These are phyloP conservation scores for Dromaius novaehollandiae DNA, from an alignment of 2,113 vertebrate genomes.

Conservation along the genomic window DNA sequence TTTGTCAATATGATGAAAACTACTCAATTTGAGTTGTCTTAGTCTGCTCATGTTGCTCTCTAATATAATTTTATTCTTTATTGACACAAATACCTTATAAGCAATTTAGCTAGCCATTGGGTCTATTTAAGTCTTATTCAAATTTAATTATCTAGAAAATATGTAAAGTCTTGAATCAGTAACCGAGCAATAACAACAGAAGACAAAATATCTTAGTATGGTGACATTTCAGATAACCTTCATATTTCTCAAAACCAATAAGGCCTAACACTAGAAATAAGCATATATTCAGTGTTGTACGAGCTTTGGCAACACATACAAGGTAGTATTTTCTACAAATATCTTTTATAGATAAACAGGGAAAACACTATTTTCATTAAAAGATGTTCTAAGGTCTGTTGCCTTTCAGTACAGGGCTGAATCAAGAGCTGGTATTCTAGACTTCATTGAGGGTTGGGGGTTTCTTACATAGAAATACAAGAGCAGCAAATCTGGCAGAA, in stretches of 20 bases:
- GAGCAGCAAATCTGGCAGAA: not conserved
- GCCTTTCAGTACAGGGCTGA: not conserved
- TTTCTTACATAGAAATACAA: not conserved
- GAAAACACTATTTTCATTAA: not conserved
- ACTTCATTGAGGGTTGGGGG: not conserved
- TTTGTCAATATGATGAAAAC: conserved; percentile 30
- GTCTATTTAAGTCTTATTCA: not conserved
- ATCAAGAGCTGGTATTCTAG: not conserved
- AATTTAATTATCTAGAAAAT: not conserved
- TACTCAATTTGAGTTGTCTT: conserved; percentile 25
- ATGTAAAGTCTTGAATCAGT: not conserved
- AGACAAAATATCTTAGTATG: not conserved
- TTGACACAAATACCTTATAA: conserved; percentile 37
- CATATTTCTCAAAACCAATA: not conserved
- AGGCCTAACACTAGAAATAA: not conserved
- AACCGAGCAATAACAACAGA: not conserved
- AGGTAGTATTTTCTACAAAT: not conserved
- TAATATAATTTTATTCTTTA: conserved; percentile 41
- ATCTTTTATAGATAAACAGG: not conserved
- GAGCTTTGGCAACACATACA: not conserved
- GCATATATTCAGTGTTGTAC: not conserved
- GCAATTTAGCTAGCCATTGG: not conserved
- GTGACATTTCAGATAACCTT: not conserved
- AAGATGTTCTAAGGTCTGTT: not conserved
- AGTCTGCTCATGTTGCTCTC: not conserved